Base-by-base conservation (phyloP, 2,113 vertebrate genomes). In the Geococcyx californianus region DNA sequence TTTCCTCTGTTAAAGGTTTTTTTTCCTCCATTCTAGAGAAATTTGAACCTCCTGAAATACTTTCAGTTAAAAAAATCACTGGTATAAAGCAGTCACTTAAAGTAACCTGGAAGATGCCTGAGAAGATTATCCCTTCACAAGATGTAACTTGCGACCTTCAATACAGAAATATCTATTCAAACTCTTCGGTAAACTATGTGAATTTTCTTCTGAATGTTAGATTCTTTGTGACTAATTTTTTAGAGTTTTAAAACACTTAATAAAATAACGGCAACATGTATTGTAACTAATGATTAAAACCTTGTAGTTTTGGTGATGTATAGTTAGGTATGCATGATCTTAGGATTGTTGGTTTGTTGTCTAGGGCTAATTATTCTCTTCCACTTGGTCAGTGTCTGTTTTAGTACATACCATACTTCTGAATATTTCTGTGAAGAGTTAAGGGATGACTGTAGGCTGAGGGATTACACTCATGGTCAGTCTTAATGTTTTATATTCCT, bases 21-120 rank as follows among this genome's bases (percentile, higher is more conserved):
- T 85, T 3, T 90, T 97, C 95, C 67, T 97, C 62, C 24, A 80
- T 97, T 98, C 64, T 93, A 98, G 98, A 94, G 59, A 98, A 97
- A 94, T 93, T 91, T 11, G 73, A 84, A 16, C 90, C 98, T 87
- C 98, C 98, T 82, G 44, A 89, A 85, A 96, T 98, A 91, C 63
- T 73, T 77, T 94, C 70, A 45, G 78, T 98, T 88, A 38, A 96
- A 77, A 92, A 93, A 68, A 42, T 96, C 69, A 54, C 21, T 52
- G 95, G 86, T 47, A 4, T 95, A 84, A 96, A 93, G 59, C 66
- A 85, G 52, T 92, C 94, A 70, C 83, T 98, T 83, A 88, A 38
- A n/a, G 75, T 98, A 87, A 63, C 63, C 18, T 98, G 98, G 98
- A 34, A 23, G 67, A 95, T 72, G 55, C 93, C 84, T n/a, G 11